phyloP scores from a whole-genome alignment of 2,113 vertebrate species.

The pig (Sus scrofa) region T2T-Sscrofa CM000824.6:131592501-131593000 shows the following conservation, averaged over 20 bases:
- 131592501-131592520: not conserved
- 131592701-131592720: not conserved
- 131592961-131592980: too few relatives aligned
- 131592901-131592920: not conserved
- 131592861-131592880: not conserved
- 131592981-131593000: too few relatives aligned
- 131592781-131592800: not conserved
- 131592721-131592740: conserved; percentile 32
- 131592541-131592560: not conserved
- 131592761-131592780: not conserved
- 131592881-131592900: not conserved
- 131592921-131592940: too few relatives aligned
- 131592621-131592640: not conserved
- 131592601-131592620: not conserved
- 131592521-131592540: not conserved
- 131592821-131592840: not conserved
- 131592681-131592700: not conserved
- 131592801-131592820: conserved; percentile 11
- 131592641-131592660: not conserved
- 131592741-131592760: conserved; percentile 19
- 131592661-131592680: not conserved
- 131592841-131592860: not conserved
- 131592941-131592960: too few relatives aligned
- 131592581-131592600: not conserved
- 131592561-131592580: not conserved